Percentiles rank a stretch among this genome's conserved stretches.
Conservation (phyloP, 2,113 vertebrate species). For the Semnornis frantzii region DNA sequence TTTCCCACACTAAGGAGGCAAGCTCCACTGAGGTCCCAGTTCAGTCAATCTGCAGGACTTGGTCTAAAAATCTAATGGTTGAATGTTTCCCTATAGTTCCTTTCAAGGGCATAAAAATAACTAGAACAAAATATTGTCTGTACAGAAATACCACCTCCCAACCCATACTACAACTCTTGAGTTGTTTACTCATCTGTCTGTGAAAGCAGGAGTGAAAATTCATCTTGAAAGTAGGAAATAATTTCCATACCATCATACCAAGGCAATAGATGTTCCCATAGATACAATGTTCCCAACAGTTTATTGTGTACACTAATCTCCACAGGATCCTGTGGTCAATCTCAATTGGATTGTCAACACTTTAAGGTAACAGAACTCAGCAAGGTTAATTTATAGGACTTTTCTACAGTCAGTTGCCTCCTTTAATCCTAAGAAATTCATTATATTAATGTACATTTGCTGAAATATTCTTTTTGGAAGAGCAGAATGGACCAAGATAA, state of each 20-base stretch:
- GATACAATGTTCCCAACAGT: constrained; percentile 33
- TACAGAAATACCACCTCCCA: not conserved
- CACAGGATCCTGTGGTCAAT: constrained; percentile 27
- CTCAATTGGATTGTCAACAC: constrained; percentile 8
- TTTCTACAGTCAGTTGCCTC: not conserved
- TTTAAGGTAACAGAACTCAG: constrained; percentile 47
- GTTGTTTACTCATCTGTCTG: constrained; percentile 1
- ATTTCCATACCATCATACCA: constrained; percentile 40
- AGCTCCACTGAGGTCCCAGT: not conserved
- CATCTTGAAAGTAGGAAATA: constrained; percentile 27
- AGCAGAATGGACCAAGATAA: not conserved
- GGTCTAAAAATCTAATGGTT: not conserved
- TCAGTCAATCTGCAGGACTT: fast-evolving
- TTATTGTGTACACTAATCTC: constrained; percentile 66
- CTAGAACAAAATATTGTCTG: not conserved
- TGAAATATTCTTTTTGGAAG: not conserved
- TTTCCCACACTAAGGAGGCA: not conserved
- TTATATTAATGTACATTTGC: not conserved
- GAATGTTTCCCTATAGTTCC: not conserved
- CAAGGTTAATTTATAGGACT: constrained; percentile 21
- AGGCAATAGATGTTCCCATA: constrained; percentile 62
- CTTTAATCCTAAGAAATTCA: constrained; percentile 19
- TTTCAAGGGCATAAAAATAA: not conserved
- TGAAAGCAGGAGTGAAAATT: not conserved
- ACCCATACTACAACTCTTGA: not conserved